These are phyloP conservation scores for Hippolais icterina DNA, from an alignment of 2,113 vertebrate species.

Conservation along the genomic window DNA sequence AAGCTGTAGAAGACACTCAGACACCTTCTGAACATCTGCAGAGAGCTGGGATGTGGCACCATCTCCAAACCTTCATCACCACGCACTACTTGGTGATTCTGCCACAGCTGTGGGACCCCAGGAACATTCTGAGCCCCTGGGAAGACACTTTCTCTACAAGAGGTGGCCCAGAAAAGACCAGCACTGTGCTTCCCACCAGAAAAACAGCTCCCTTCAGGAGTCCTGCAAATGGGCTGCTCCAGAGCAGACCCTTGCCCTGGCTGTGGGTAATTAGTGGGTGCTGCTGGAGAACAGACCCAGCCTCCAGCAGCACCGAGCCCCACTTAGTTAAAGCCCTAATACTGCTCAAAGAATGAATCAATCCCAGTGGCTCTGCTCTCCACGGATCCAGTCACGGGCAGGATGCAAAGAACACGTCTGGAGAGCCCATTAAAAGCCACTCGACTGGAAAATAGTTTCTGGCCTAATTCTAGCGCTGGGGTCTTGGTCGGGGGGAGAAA, in stretches of 20 bases:
- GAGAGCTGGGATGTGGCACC: not conserved
- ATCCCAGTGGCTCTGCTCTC: slow-evolving; percentile 3
- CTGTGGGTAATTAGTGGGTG: not conserved
- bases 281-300: not conserved
- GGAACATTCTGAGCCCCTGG: fast-evolving
- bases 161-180: not conserved
- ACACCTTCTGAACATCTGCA: not conserved
- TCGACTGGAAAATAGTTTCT: slow-evolving; percentile 75
- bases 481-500: slow-evolving; percentile 45
- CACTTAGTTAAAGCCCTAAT: not conserved
- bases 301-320: not conserved
- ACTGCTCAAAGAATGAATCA: not conserved
- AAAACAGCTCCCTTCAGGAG: not conserved
- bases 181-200: not conserved
- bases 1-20: not conserved
- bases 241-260: not conserved
- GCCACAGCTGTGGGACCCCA: not conserved
- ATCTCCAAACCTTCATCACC: not conserved
- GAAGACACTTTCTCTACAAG: not conserved
- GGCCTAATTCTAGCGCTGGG: slow-evolving; percentile 57
- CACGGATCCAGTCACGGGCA: slow-evolving; percentile 31
- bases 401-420: slow-evolving; percentile 44
- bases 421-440: slow-evolving; percentile 75
- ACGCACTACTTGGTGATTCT: not conserved
- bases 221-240: not conserved